Evolutionary conservation across 2,888 invertebrate species (phyloP), one percentile per base, ranked within the genome.

Genomic region (Eretmocerus hayati): DNA sequence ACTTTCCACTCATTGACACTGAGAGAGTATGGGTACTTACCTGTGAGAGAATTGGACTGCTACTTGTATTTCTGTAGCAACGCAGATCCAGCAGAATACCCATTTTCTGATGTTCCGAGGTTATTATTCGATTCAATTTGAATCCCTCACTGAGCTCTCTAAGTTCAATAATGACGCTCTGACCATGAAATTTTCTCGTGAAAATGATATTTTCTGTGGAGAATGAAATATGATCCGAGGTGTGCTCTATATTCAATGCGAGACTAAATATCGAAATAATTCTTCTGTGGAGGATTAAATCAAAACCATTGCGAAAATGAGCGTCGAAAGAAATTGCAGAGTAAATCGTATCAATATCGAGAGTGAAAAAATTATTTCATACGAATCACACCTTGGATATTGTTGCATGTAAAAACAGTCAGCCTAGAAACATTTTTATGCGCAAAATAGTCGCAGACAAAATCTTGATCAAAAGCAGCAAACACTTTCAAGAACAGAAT

Each of bases 41-140:
- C 9, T 46, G 19, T 5, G 23, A 18, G 11, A 46, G 40, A 22
- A 40, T 13, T 6, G 22, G 23, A 2, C 4, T 11, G 15, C 21
- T 19, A n/a, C 4, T 35, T 26, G 13, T n/a, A 26, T 13, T 3
- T 5, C 35, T 9, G 23, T 33, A 33, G n/a, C 43, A 48, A 8
- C 43, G 42, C 22, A 31, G 13, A 20, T 52, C 46, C 5, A 48
- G 21, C 23, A 52, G 38, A 18, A 52, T 26, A 16, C 48, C 52
- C 5, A 52, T 1, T 36, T 48, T 52, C 15, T 37, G 19, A 37
- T 40, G 20, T 15, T 22, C 21, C 9, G 45, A 43, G 9, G 26
- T 9, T 20, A 39, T 46, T n/a, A 45, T 38, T 3, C 21, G 37
- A 36, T 41, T 19, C 23, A 48, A 38, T 15, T 13, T n/a, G 8